These are phyloP conservation scores for Trileptium ribeirensis DNA, from an alignment of 2,888 invertebrate species.

Conservation along the genomic window DNA sequence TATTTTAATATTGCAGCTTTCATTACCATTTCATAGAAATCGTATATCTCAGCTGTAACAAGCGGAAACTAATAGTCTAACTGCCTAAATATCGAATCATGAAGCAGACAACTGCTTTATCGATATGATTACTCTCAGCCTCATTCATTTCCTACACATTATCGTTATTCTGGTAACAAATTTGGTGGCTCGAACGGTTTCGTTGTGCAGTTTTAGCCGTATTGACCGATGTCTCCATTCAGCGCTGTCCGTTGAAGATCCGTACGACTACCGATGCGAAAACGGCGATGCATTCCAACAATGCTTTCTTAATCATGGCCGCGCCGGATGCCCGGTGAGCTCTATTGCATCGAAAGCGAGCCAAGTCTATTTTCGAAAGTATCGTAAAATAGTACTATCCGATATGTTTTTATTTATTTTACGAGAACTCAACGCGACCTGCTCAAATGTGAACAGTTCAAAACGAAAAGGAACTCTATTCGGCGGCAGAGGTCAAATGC, in stretches of 20 bases:
- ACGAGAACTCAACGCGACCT: neutral
- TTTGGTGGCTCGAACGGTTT: too few species aligned
- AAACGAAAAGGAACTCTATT: too few species aligned
- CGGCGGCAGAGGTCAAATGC: neutral
- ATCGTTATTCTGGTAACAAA: too few species aligned
- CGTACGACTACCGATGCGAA: neutral
- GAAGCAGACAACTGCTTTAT: too few species aligned
- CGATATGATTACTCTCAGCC: too few species aligned
- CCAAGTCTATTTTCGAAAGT: constrained; percentile 2
- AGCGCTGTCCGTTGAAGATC: neutral
- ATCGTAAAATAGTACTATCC: neutral
- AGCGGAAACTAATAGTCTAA: too few species aligned
- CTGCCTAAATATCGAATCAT: too few species aligned
- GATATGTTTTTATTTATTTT: constrained; percentile 2
- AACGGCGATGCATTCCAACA: neutral
- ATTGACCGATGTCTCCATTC: neutral
- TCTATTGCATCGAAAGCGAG: neutral
- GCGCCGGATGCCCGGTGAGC: neutral
- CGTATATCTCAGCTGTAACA: too few species aligned
- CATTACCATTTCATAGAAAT: too few species aligned
- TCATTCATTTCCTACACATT: too few species aligned
- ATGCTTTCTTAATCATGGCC: neutral
- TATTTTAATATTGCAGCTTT: too few species aligned
- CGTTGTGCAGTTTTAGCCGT: neutral
- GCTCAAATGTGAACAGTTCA: neutral